Percentiles rank a stretch among this genome's conserved stretches.
These are phyloP conservation scores for Alsophila aescularia DNA, from an alignment of 2,888 invertebrate species.

Conservation along the genomic window DNA sequence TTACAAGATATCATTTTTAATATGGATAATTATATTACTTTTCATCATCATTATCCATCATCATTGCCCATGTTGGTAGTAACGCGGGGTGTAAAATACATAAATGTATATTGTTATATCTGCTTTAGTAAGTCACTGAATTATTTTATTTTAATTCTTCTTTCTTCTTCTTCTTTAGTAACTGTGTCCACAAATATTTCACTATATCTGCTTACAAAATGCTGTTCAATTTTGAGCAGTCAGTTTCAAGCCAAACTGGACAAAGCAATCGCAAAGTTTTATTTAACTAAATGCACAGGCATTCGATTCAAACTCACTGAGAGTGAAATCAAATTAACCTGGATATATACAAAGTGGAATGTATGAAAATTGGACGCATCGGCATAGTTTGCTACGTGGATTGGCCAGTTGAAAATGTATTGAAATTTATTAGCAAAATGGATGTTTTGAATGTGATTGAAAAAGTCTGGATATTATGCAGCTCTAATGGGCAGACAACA, in stretches of 20 bases:
- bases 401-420: not conserved
- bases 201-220: not conserved
- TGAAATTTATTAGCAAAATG: not conserved
- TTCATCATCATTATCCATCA: too few relatives aligned
- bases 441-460: not conserved
- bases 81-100: too few relatives aligned
- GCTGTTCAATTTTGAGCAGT: not conserved
- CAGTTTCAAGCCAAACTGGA: slow-evolving; percentile 16
- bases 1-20: too few relatives aligned
- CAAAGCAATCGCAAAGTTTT: slow-evolving; percentile 19
- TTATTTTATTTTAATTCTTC: too few relatives aligned
- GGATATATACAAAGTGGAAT: slow-evolving; percentile 8
- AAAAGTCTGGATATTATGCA: not conserved
- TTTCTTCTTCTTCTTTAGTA: too few relatives aligned
- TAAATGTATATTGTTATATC: too few relatives aligned
- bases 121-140: too few relatives aligned
- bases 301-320: slow-evolving; percentile 5
- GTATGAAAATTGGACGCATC: slow-evolving; percentile 2
- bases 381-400: not conserved
- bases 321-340: slow-evolving; percentile 18
- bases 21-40: too few relatives aligned
- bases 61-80: too few relatives aligned
- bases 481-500: too few relatives aligned
- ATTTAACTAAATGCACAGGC: slow-evolving; percentile 22
- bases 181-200: too few relatives aligned